A percentile compares a stretch with the other conserved stretches of the same genome.
Conservation (phyloP, 64 coral and sea anemone species). For the Pachyseris speciosa region DNA sequence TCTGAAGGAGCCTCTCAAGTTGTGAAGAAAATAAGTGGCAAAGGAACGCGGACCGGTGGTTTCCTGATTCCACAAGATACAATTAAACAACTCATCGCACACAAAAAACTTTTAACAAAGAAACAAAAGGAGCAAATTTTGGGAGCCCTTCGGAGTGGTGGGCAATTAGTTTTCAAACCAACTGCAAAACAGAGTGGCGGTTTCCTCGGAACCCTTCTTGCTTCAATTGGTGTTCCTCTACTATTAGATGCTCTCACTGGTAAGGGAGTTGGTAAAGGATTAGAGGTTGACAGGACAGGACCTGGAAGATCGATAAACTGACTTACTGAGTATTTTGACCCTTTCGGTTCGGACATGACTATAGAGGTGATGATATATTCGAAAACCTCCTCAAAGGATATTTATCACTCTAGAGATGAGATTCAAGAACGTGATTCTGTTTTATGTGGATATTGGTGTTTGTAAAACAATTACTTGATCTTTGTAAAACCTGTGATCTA, state of each 20-base stretch:
- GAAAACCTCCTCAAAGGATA: too few species aligned
- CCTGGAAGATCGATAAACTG: too few species aligned
- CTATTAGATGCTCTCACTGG: not conserved
- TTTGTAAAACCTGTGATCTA: too few species aligned
- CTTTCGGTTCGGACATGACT: too few species aligned
- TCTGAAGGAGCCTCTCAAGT: not conserved
- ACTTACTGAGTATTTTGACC: too few species aligned
- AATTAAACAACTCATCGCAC: not conserved
- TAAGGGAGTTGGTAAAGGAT: too few species aligned
- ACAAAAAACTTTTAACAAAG: not conserved
- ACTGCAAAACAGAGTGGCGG: conserved; percentile 1
- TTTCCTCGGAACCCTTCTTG: not conserved
- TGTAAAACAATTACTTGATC: too few species aligned
- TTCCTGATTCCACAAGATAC: conserved; percentile 11
- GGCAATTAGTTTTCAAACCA: not conserved
- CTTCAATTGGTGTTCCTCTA: not conserved
- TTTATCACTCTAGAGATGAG: too few species aligned
- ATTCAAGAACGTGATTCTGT: too few species aligned
- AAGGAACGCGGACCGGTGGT: not conserved
- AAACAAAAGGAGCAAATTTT: conserved; percentile 14
- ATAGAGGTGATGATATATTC: too few species aligned
- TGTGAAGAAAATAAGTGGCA: not conserved
- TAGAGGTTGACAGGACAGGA: too few species aligned
- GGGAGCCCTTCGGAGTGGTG: not conserved
- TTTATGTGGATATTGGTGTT: too few species aligned